These are phyloP conservation scores for Amphipoea oculea DNA, from an alignment of 2,888 invertebrate genomes.

Conservation along the genomic window DNA sequence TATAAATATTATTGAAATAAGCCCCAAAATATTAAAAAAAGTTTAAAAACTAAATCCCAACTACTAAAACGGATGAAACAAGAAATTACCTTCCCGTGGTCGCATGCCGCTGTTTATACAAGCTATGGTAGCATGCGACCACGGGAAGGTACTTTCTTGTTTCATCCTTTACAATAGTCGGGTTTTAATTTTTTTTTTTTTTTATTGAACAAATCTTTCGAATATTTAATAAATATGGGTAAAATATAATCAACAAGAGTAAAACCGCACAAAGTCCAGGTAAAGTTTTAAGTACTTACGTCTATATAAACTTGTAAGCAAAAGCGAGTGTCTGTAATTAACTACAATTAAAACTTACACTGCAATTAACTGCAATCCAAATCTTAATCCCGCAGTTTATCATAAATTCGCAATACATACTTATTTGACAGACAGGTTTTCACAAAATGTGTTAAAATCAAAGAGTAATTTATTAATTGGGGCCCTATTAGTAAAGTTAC, in stretches of 20 bases:
- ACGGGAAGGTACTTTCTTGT: no score
- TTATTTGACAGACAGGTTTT: conserved; percentile 1
- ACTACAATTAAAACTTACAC: conserved; percentile 25
- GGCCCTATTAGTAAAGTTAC: background rate
- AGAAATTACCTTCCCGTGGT: no score
- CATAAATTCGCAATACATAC: background rate
- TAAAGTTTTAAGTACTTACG: background rate
- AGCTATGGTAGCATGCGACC: no score
- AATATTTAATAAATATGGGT: background rate
- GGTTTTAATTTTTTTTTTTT: no score
- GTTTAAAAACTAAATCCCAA: no score
- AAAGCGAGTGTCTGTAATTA: conserved; percentile 30
- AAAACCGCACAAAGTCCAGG: background rate
- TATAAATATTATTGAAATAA: no score
- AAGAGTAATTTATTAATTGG: background rate
- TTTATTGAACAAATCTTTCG: background rate
- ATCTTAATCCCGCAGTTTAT: conserved; percentile 25
- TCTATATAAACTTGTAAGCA: background rate
- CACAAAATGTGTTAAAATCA: conserved; percentile 7
- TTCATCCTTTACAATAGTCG: no score
- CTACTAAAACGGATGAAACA: no score
- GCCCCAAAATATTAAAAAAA: no score
- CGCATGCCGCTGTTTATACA: no score
- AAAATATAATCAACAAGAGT: background rate
- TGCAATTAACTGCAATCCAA: conserved; percentile 6